These are phyloP conservation scores for Lepidocolaptes lacrymiger DNA, from an alignment of 2,797 vertebrate species.

Conservation along the genomic window DNA sequence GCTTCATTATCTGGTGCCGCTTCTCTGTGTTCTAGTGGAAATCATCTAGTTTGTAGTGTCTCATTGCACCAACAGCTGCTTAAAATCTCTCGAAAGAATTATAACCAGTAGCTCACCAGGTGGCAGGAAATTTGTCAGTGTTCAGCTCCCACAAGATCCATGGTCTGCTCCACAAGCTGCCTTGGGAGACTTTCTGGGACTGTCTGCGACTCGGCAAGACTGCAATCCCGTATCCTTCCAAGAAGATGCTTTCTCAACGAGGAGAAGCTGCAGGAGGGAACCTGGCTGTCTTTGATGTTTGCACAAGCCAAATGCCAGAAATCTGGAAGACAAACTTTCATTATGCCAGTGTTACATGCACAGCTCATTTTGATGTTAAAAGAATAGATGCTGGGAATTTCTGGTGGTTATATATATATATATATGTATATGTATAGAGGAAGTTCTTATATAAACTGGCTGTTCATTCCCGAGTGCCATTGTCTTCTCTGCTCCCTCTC, in stretches of 20 bases:
- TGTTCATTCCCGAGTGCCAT: not conserved
- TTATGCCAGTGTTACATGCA: not conserved
- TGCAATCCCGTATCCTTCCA: not conserved
- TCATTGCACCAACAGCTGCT: slow-evolving; percentile 27
- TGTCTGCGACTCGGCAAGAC: not conserved
- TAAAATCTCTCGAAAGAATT: not conserved
- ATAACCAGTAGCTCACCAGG: not conserved
- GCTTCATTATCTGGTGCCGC: not conserved
- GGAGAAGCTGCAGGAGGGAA: not conserved
- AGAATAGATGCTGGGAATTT: slow-evolving; percentile 11
- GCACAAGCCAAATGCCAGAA: not conserved
- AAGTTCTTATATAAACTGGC: slow-evolving; percentile 28
- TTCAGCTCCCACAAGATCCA: not conserved
- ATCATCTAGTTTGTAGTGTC: not conserved
- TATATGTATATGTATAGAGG: slow-evolving; percentile 33
- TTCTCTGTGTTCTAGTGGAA: slow-evolving; percentile 3
- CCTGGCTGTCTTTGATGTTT: not conserved
- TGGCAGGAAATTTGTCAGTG: not conserved
- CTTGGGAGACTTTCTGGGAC: not conserved
- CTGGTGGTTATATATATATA: slow-evolving; percentile 4
- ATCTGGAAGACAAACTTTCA: not conserved
- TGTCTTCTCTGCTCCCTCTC: not conserved
- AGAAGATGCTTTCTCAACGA: not conserved
- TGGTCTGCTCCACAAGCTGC: not conserved
- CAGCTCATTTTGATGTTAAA: not conserved